Percentiles rank a stretch among this genome's conserved stretches.
These are phyloP conservation scores for Myotis findleyi DNA, from an alignment of 2,797 vertebrate genomes.

Conservation along the genomic window DNA sequence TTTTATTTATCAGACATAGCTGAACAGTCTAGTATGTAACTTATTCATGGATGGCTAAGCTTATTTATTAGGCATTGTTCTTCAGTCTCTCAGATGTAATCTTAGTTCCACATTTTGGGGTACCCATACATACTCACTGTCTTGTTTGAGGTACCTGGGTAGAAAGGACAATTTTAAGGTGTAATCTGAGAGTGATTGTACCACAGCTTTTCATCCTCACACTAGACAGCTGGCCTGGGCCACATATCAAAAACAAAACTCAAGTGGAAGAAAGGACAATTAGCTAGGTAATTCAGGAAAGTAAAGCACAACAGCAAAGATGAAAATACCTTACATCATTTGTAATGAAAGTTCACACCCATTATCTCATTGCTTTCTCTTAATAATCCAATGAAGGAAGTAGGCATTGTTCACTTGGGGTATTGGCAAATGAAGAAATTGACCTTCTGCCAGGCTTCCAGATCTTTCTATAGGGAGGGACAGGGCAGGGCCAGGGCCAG, in stretches of 20 bases:
- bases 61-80: neutral
- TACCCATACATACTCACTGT: neutral
- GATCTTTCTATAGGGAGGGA: neutral
- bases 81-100: neutral
- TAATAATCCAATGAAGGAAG: neutral
- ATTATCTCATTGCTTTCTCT: neutral
- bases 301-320: neutral
- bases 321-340: neutral
- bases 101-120: neutral
- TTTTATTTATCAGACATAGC: neutral
- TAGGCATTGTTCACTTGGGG: neutral
- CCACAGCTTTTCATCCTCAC: neutral
- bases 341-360: neutral
- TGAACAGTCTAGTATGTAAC: neutral
- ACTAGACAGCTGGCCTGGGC: neutral
- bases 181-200: neutral
- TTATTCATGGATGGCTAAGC: neutral
- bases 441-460: neutral
- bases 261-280: neutral
- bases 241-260: conserved; percentile 27
- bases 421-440: neutral
- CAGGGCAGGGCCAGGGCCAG: no score
- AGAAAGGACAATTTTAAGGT: conserved; percentile 19
- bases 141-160: neutral
- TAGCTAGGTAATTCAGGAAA: conserved; percentile 7